These are phyloP conservation scores for Trigoniulus corallinus DNA, from an alignment of 1,140 invertebrate species.

Conservation along the genomic window DNA sequence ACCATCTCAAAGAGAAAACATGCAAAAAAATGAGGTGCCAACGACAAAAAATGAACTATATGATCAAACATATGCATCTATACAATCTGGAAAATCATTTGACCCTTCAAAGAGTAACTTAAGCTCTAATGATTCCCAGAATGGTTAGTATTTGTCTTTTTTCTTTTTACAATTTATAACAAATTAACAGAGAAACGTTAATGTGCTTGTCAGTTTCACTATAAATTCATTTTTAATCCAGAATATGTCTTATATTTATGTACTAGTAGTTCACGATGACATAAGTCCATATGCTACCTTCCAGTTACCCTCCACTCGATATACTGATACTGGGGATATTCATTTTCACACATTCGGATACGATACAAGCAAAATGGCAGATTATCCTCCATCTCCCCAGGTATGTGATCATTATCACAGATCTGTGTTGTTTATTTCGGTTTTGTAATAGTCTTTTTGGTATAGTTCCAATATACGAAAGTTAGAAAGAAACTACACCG, in stretches of 20 bases:
- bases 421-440: background rate
- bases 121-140: background rate
- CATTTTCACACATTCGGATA: slow-evolving; percentile 5
- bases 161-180: background rate
- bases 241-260: too few species aligned
- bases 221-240: too few species aligned
- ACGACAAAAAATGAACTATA: background rate
- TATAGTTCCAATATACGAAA: background rate
- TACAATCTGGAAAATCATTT: background rate
- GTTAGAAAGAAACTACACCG: background rate
- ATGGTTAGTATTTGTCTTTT: background rate
- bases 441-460: background rate
- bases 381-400: background rate
- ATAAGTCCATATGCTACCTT: slow-evolving; percentile 6
- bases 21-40: background rate
- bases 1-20: background rate
- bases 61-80: background rate
- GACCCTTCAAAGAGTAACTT: background rate
- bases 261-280: slow-evolving; percentile 3
- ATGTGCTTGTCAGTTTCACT: too few species aligned
- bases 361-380: background rate
- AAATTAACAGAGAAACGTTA: background rate
- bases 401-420: too few species aligned
- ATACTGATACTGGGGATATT: background rate
- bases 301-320: slow-evolving; percentile 2